Evolutionary conservation across 2,113 vertebrate genomes (phyloP), one percentile per base, ranked within the genome.

Genomic region (Oreochromis spilurus): DNA sequence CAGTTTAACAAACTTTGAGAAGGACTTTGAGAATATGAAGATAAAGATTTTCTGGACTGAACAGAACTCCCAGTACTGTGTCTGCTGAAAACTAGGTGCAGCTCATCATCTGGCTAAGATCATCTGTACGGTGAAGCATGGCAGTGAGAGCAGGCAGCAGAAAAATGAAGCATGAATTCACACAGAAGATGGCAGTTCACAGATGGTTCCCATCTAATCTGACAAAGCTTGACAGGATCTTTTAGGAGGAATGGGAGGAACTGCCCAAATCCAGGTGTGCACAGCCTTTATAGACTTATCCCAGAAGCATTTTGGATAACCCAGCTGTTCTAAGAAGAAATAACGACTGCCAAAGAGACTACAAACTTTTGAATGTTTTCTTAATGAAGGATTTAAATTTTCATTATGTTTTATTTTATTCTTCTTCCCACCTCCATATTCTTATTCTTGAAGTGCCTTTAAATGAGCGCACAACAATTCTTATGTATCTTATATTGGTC

Each of bases 191-290:
- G 72, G 26, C 72, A 34, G 45, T 77, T n/a, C 72, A 77, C 72
- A 77, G 72, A 77, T 52, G 45, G 72, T 52, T 77, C 45, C 17
- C 72, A n/a, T 52, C 72, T 52, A 52, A 77, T 52, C 45, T 77
- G 26, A 77, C 72, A 52, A 77, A 77, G 45, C 10, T 50, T 52
- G 72, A 77, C 72, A 52, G 45, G 17, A 52, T 52, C 10, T 34
- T 50, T 34, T 34, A 13, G 10, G 45, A 31, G 16, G 45, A 50
- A 50, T 77, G 26, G 45, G 45, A 77, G 7, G 72, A 77, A 52
- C 26, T n/a, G 45, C 45, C 72, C 26, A 5, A 52, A 50, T 52
- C 45, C 72, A 77, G 72, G 16, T 77, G 72, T 52, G 26, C 45
- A 77, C 0, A 31, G 26, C 6, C 45, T 77, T 19, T 31, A 50